Evolutionary conservation across 2,797 vertebrate genomes (phyloP).

Genomic region (Adrianichthys oophorus): DNA sequence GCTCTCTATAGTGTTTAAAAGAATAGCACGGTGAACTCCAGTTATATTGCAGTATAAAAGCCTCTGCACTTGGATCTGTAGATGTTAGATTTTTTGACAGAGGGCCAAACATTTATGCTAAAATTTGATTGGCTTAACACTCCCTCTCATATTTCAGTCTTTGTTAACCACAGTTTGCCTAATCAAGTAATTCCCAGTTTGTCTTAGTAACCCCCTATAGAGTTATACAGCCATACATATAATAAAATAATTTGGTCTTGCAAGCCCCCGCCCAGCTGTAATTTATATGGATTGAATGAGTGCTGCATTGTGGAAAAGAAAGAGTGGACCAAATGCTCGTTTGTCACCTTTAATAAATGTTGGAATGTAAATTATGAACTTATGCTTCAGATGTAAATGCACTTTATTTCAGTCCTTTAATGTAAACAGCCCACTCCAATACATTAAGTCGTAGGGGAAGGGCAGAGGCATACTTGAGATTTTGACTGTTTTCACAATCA

Average conservation of each 20-base stretch:
- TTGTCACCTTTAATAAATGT: conserved; percentile 98
- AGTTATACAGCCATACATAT: conserved; percentile 84
- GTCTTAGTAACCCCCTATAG: conserved; percentile 78
- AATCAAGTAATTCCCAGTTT: conserved; percentile 78
- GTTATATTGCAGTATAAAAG: conserved; percentile 20
- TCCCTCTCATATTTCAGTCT: conserved; percentile 70
- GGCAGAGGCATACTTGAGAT: conserved; percentile 89
- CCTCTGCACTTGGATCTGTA: conserved; percentile 42
- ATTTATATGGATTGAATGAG: conserved; percentile 87
- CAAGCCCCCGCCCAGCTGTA: conserved; percentile 80
- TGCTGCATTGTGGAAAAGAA: conserved; percentile 85
- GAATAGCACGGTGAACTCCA: conserved; percentile 9
- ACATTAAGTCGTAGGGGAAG: conserved; percentile 76
- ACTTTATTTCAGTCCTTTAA: conserved; percentile 99
- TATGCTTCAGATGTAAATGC: conserved; percentile 99
- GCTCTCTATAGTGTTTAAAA: conserved; percentile 32
- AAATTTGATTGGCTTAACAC: conserved; percentile 60
- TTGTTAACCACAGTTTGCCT: conserved; percentile 73
- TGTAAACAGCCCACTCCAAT: conserved; percentile 86
- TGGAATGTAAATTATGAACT: conserved; percentile 99
- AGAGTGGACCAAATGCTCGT: conserved; percentile 84
- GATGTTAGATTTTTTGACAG: conserved; percentile 56
- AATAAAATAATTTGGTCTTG: conserved; percentile 85
- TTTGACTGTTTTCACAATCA: conserved; percentile 97
- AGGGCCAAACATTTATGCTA: conserved; percentile 57